phyloP scores from a whole-genome alignment of 2,797 vertebrate species.

The Sebastes jordani region DNA sequence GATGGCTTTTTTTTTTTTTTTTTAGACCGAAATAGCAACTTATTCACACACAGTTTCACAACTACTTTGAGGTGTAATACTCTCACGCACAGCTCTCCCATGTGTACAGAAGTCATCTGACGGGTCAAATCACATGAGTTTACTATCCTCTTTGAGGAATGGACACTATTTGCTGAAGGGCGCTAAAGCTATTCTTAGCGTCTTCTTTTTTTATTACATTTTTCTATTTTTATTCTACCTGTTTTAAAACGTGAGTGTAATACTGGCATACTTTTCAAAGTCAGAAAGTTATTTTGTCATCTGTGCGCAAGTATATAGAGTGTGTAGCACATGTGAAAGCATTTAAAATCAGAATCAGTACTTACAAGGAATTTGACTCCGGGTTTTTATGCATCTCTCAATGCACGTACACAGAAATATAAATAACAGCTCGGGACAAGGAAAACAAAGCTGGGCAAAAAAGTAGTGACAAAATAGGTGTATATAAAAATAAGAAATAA shows the following conservation, averaged over 20 bases:
- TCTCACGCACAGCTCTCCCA: not conserved
- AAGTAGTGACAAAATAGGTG: too few relatives aligned
- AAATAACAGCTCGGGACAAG: too few relatives aligned
- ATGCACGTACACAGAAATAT: accelerated
- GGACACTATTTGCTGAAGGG: not conserved
- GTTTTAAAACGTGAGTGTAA: not conserved
- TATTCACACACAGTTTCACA: not conserved
- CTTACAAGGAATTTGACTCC: too few relatives aligned
- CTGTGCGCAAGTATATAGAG: not conserved
- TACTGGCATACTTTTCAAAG: not conserved
- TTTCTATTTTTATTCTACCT: not conserved
- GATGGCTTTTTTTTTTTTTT: not conserved
- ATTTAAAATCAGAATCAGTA: too few relatives aligned
- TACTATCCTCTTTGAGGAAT: slow-evolving; percentile 3
- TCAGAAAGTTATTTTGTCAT: not conserved
- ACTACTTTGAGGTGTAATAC: not conserved
- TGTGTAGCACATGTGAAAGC: not conserved
- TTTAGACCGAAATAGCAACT: not conserved
- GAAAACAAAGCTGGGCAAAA: too few relatives aligned
- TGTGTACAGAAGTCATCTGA: slow-evolving; percentile 46
- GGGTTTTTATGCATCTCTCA: too few relatives aligned
- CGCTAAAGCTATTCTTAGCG: not conserved
- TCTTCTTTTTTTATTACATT: not conserved
- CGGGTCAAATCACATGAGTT: slow-evolving; percentile 50
- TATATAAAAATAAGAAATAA: too few relatives aligned